These are phyloP conservation scores for Stenodera caucasica DNA, from an alignment of 2,888 invertebrate species.

Conservation along the genomic window DNA sequence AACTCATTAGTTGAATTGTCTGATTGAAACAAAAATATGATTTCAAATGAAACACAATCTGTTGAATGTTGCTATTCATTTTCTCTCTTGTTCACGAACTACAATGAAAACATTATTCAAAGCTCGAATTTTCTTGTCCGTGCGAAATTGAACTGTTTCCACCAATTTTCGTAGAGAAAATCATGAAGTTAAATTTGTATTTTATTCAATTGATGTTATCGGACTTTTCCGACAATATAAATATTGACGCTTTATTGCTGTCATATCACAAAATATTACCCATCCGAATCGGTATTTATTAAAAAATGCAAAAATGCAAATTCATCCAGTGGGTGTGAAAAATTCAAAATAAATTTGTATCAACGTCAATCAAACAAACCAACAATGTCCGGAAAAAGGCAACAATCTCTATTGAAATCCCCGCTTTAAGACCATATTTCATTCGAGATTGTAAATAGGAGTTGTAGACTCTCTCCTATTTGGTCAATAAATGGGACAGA, in stretches of 20 bases:
- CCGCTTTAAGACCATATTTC: not conserved
- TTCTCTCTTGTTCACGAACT: too few species aligned
- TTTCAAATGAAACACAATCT: not conserved
- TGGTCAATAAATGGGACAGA: too few species aligned
- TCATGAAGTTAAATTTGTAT: too few species aligned
- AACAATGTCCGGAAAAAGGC: not conserved
- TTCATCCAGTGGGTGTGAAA: not conserved
- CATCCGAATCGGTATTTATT: slow-evolving; percentile 5
- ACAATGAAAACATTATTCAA: too few species aligned
- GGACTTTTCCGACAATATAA: not conserved
- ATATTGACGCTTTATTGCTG: slow-evolving; percentile 17
- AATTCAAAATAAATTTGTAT: not conserved
- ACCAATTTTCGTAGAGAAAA: too few species aligned
- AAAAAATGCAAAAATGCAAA: slow-evolving; percentile 3
- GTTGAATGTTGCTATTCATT: not conserved
- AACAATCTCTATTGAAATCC: not conserved
- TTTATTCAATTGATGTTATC: not conserved
- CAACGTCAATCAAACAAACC: not conserved
- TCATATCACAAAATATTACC: slow-evolving; percentile 24
- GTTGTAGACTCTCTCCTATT: too few species aligned
- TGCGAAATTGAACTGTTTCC: too few species aligned
- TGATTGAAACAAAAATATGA: not conserved
- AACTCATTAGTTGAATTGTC: not conserved
- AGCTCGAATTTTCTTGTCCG: too few species aligned
- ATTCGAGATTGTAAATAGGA: too few species aligned